Evolutionary conservation across 2,888 invertebrate species (phyloP).

Genomic region (Acanthosoma haemorrhoidale): DNA sequence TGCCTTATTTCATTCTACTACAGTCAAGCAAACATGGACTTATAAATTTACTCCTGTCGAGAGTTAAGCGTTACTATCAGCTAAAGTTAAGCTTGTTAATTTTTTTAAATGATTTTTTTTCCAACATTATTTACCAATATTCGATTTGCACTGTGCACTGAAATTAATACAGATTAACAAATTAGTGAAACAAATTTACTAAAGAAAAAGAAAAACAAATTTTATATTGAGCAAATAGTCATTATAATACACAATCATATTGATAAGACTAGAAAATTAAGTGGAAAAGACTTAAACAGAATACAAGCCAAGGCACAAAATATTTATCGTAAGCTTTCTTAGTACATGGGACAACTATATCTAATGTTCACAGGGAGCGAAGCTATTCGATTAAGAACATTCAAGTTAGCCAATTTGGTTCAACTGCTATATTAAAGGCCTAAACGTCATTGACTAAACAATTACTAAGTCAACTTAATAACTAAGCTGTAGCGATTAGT

Average conservation of each 20-base stretch:
- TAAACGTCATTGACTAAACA: too few relatives aligned
- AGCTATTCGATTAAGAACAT: too few relatives aligned
- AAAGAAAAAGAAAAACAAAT: slow-evolving; percentile 12
- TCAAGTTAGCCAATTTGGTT: too few relatives aligned
- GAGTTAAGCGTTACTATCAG: not conserved
- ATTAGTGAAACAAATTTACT: not conserved
- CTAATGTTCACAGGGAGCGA: too few relatives aligned
- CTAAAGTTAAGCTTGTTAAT: not conserved
- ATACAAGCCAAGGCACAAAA: not conserved
- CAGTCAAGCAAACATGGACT: not conserved
- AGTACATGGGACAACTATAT: too few relatives aligned
- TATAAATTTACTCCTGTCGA: not conserved
- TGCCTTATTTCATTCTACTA: not conserved
- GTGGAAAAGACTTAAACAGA: not conserved
- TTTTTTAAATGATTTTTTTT: not conserved
- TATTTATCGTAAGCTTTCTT: too few relatives aligned
- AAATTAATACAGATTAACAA: not conserved
- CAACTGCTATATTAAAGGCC: too few relatives aligned
- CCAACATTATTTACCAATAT: not conserved
- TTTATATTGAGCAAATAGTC: slow-evolving; percentile 22
- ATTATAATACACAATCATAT: slow-evolving; percentile 2
- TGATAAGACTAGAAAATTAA: slow-evolving; percentile 13
- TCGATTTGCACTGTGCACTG: not conserved
- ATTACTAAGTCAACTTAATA: too few relatives aligned
- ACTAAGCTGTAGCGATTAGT: too few relatives aligned